A percentile compares a stretch with the other conserved stretches of the same genome.
phyloP scores from a whole-genome alignment of 2,888 invertebrate genomes.

The Ennomos erosarius region DNA sequence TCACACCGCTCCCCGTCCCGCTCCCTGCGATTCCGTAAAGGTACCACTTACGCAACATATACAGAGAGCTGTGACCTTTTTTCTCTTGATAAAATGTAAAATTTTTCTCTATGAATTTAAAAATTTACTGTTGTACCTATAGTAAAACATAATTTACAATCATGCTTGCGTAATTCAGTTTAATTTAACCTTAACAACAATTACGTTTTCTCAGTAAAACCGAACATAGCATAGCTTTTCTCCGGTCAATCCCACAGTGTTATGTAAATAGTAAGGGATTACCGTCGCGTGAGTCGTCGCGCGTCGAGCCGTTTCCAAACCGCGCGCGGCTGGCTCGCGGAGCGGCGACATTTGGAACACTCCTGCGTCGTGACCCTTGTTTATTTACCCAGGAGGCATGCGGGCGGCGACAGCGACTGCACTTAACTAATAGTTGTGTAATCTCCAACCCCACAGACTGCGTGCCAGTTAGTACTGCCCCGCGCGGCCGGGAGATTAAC shows the following conservation, averaged over 20 bases:
- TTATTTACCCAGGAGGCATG: slow-evolving; percentile 30
- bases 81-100: no score
- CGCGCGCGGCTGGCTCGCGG: slow-evolving; percentile 4
- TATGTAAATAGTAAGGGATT: slow-evolving; percentile 11
- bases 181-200: no score
- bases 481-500: slow-evolving; percentile 20
- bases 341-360: slow-evolving; percentile 1
- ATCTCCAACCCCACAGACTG: slow-evolving; percentile 17
- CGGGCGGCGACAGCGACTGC: slow-evolving; percentile 7
- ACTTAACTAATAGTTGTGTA: slow-evolving; percentile 21
- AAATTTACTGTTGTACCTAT: no score
- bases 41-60: not conserved
- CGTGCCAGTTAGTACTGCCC: slow-evolving; percentile 6
- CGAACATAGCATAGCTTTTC: not conserved
- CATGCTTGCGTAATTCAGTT: no score
- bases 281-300: no score
- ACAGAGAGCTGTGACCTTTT: not conserved
- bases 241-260: not conserved
- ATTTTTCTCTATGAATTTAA: no score
- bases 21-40: not conserved
- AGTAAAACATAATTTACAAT: no score
- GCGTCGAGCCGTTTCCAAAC: slow-evolving; percentile 6
- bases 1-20: slow-evolving; percentile 46
- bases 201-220: not conserved
- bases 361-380: slow-evolving; percentile 28